Evolutionary conservation across 2,797 vertebrate species (phyloP).

Genomic region (Peromyscus aztecus): DNA sequence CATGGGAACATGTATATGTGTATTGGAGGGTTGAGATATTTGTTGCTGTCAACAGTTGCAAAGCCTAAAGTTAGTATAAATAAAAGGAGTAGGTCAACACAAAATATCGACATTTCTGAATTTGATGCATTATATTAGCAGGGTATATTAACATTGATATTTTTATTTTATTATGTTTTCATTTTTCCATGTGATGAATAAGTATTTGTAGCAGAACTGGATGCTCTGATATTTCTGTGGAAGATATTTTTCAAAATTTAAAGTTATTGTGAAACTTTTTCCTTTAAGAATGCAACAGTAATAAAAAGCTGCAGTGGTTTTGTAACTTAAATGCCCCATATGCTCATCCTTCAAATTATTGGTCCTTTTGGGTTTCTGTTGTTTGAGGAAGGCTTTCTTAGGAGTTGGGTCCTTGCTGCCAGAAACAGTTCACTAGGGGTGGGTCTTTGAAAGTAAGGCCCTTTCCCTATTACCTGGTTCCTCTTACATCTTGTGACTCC

Average conservation of each 20-base stretch:
- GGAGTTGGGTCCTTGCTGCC: background rate
- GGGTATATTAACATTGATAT: background rate
- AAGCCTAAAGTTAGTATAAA: background rate
- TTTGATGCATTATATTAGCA: background rate
- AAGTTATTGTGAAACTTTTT: constrained; percentile 17
- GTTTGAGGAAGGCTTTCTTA: background rate
- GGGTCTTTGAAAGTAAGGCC: background rate
- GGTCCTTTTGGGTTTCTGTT: background rate
- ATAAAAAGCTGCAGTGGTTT: background rate
- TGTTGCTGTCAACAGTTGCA: background rate
- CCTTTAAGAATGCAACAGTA: constrained; percentile 19
- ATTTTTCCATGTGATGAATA: background rate
- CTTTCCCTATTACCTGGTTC: background rate
- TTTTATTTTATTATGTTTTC: background rate
- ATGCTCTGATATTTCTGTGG: background rate
- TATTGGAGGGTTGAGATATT: background rate
- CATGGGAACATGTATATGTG: background rate
- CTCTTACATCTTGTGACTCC: background rate
- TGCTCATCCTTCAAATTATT: background rate
- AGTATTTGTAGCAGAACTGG: background rate
- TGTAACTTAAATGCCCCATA: background rate
- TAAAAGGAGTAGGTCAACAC: background rate
- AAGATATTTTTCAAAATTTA: background rate
- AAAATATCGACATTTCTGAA: background rate
- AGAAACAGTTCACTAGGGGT: background rate